These are phyloP conservation scores for Enteromius unitaeniatus DNA, from an alignment of 2,797 vertebrate species.

Conservation along the genomic window DNA sequence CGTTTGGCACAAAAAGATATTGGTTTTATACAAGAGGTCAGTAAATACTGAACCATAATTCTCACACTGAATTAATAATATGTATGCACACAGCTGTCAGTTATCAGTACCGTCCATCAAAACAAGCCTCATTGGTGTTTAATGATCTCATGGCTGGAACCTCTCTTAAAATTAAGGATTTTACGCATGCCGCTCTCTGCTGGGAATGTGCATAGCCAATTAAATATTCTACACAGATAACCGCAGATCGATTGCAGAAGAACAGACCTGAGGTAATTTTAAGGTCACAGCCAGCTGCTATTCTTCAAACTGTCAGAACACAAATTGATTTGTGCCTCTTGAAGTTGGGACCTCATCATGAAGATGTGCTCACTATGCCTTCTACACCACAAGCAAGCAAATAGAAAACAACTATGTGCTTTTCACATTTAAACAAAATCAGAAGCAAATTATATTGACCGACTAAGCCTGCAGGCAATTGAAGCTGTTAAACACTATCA, in stretches of 20 bases:
- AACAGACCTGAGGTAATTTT: constrained; percentile 62
- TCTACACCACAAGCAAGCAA: constrained; percentile 21
- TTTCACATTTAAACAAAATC: constrained; percentile 13
- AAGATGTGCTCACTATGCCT: constrained; percentile 44
- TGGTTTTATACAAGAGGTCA: constrained; percentile 32
- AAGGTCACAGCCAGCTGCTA: constrained; percentile 63
- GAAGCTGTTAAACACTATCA: background rate
- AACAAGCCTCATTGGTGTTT: constrained; percentile 31
- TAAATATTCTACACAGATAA: constrained; percentile 64
- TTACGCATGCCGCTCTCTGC: constrained; percentile 36
- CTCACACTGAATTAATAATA: constrained; percentile 33
- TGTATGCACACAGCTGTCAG: constrained; percentile 43
- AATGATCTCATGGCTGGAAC: constrained; percentile 51
- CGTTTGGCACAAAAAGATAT: constrained; percentile 28
- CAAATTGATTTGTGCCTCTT: constrained; percentile 61
- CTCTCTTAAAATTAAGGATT: constrained; percentile 42
- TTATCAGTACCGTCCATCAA: constrained; percentile 21
- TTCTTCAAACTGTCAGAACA: constrained; percentile 64
- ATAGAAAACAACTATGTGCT: constrained; percentile 4
- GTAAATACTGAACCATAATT: constrained; percentile 41
- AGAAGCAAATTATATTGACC: constrained; percentile 9
- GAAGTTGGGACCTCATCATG: constrained; percentile 47
- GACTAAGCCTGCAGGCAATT: background rate
- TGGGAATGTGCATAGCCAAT: constrained; percentile 54
- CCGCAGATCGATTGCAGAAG: constrained; percentile 61